Percentiles rank a stretch among this genome's conserved stretches.
Conservation (phyloP, 1,140 invertebrate species). For the Rhyzopertha dominica region DNA sequence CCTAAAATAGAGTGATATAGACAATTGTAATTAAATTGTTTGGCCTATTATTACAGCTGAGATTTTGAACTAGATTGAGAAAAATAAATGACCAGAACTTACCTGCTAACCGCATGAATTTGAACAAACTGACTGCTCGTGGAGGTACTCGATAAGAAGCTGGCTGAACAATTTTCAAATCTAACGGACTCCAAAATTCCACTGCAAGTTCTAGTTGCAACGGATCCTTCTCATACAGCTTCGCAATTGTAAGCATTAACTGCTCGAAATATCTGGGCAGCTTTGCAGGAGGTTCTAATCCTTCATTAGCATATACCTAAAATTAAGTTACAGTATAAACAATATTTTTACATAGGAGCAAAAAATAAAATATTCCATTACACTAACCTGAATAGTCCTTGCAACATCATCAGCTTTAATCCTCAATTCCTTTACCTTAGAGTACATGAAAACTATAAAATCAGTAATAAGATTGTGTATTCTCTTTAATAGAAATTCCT, state of each 20-base stretch:
- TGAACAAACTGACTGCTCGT: conserved; percentile 75
- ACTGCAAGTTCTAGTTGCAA: conserved; percentile 64
- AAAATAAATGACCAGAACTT: too few species aligned
- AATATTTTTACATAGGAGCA: too few species aligned
- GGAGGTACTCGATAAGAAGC: conserved; percentile 45
- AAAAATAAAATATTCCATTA: too few species aligned
- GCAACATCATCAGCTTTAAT: conserved; percentile 85
- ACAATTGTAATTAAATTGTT: too few species aligned
- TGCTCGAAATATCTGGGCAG: conserved; percentile 79
- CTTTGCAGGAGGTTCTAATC: conserved; percentile 70
- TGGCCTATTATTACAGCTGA: too few species aligned
- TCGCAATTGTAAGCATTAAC: conserved; percentile 70
- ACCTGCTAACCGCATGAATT: conserved; percentile 82
- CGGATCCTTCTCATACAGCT: conserved; percentile 73
- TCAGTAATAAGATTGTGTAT: conserved; percentile 85
- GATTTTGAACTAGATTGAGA: too few species aligned
- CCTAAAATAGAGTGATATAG: too few species aligned
- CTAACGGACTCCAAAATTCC: conserved; percentile 79
- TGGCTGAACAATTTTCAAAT: conserved; percentile 47
- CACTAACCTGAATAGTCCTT: conserved; percentile 70
- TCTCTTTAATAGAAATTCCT: conserved; percentile 79
- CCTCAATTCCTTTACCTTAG: conserved; percentile 80
- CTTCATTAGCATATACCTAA: conserved; percentile 79
- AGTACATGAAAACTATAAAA: conserved; percentile 88
- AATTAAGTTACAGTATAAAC: too few species aligned